Evolutionary conservation across 92 coral and sea anemone species (phyloP).

Genomic region (Blastomussa wellsi): DNA sequence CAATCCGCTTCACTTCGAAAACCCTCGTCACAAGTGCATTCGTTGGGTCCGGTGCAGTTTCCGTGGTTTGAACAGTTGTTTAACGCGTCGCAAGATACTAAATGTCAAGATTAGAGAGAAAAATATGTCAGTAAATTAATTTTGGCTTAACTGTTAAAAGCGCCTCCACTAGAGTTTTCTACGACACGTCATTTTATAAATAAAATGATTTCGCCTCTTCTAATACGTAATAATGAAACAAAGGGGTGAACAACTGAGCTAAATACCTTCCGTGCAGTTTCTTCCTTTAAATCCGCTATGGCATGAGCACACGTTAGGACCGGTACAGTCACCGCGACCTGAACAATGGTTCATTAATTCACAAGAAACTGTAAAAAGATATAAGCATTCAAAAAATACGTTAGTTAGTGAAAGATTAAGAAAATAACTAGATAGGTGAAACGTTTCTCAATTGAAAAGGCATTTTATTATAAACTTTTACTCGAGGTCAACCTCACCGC

Average conservation of each 20-base stretch:
- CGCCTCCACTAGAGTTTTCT: neutral
- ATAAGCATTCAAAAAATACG: neutral
- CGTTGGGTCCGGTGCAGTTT: constrained; percentile 57
- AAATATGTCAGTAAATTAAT: neutral
- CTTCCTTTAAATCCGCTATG: constrained; percentile 55
- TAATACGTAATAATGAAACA: neutral
- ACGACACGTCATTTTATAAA: neutral
- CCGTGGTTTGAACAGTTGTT: constrained; percentile 65
- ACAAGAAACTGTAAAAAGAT: constrained; percentile 43
- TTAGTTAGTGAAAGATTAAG: neutral
- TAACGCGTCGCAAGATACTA: constrained; percentile 59
- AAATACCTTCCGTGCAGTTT: constrained; percentile 69
- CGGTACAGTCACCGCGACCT: constrained; percentile 63
- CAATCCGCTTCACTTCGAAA: constrained; percentile 51
- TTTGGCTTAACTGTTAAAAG: neutral
- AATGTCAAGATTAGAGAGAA: neutral
- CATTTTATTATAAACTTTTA: too few relatives aligned
- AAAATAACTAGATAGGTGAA: neutral
- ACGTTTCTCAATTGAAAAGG: neutral
- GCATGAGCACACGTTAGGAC: constrained; percentile 56
- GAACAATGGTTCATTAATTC: constrained; percentile 59
- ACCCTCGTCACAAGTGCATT: constrained; percentile 58
- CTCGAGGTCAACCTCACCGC: neutral
- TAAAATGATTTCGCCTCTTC: neutral
- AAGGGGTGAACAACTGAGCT: neutral